Base-by-base conservation (phyloP, 1,140 invertebrate species). In the Rhopalosiphum maidis region DNA sequence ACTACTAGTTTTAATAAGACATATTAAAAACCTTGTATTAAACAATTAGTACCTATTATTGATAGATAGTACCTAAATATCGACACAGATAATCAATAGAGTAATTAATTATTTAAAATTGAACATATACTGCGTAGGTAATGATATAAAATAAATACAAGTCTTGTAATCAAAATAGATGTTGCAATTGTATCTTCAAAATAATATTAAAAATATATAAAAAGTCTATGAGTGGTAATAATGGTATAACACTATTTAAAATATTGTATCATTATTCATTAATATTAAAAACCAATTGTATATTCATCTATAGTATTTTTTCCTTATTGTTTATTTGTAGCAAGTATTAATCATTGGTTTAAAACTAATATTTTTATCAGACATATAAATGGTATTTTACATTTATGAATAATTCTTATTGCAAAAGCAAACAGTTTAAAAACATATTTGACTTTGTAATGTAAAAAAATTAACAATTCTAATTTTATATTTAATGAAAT, bases 361-460 rank as follows among this genome's bases (percentile, higher is more conserved):
- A 23, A 25, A 30, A 85, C 37, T 43, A 85, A 43, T 43, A 85
- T 85, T 85, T 85, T 85, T 43, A 85, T 41, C 37, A 37, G 8
- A 35, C 55, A 8, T 9, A 60, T 60, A 8, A 60, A 30, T 5
- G 30, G n/a, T 77, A 77, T 77, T n/a, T 35, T 77, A 77, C 60
- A n/a, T 43, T 25, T 9, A 85, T 85, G 23, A 85, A 85, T 83
- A 37, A 83, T 83, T 83, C 21, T 22, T 37, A 83, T 21, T 37
- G 35, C 35, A 37, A 22, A 83, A 83, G 21, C 77, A 22, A 9
- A 37, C 7, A 37, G 8, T 23, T 83, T 37, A 83, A 83, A 83
- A 37, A 83, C 22, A 83, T 83, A 83, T 83, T 83, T 83, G 77
- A 83, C 35, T 83, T 83, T 83, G 37, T 37, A 83, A 83, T 37